These are phyloP conservation scores for Kradibia gibbosae DNA, from an alignment of 1,140 invertebrate genomes.

Conservation along the genomic window DNA sequence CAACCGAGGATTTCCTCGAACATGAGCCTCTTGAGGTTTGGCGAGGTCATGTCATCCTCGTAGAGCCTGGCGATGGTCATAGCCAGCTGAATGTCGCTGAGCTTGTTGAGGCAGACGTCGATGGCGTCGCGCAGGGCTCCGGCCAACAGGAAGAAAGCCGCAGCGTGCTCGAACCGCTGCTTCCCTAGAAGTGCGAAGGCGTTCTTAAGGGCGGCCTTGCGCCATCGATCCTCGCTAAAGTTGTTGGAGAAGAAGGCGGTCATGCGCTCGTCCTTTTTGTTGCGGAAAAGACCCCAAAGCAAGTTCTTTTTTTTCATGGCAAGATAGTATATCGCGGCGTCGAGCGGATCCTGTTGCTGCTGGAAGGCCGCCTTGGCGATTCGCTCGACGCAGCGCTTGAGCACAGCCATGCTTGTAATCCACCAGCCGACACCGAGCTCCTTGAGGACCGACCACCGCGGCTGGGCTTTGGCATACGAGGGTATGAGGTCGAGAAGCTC, in stretches of 20 bases:
- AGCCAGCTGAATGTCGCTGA: slow-evolving; percentile 96
- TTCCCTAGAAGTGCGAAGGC: slow-evolving; percentile 96
- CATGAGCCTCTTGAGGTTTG: slow-evolving; percentile 83
- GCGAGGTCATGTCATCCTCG: slow-evolving; percentile 84
- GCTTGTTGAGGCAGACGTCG: slow-evolving; percentile 92
- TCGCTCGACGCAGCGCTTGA: slow-evolving; percentile 92
- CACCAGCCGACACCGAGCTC: slow-evolving; percentile 98
- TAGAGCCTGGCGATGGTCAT: slow-evolving; percentile 94
- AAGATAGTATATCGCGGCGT: slow-evolving; percentile 97
- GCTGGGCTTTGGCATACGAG: slow-evolving; percentile 85
- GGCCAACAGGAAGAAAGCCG: slow-evolving; percentile 95
- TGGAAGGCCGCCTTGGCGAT: slow-evolving; percentile 94
- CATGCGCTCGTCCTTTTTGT: slow-evolving; percentile 92
- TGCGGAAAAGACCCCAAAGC: slow-evolving; percentile 95
- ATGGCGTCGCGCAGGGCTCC: slow-evolving; percentile 95
- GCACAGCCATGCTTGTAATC: slow-evolving; percentile 88
- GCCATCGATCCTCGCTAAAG: slow-evolving; percentile 93
- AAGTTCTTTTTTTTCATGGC: slow-evolving; percentile 99
- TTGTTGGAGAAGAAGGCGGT: slow-evolving; percentile 96
- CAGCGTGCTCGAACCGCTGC: slow-evolving; percentile 95
- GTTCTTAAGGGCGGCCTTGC: slow-evolving; percentile 97
- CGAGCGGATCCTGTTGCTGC: slow-evolving; percentile 92
- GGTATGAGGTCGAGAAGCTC: slow-evolving; percentile 94
- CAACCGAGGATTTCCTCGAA: slow-evolving; percentile 86
- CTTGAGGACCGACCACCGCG: slow-evolving; percentile 92